Evolutionary conservation across 1,140 invertebrate species (phyloP).

Genomic region (Heliconius congener): DNA sequence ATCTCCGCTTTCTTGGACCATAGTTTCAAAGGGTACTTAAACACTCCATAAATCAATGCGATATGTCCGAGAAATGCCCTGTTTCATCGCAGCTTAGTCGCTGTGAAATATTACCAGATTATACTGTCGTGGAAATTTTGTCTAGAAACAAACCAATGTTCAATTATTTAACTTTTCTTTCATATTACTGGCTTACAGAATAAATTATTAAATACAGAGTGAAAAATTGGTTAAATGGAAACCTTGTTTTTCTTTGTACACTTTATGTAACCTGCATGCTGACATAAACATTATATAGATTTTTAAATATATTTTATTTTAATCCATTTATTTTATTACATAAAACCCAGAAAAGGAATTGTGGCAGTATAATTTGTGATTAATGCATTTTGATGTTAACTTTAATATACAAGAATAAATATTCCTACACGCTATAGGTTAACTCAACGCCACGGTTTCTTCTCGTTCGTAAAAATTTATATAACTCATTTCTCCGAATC

Average conservation of each 20-base stretch:
- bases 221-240: neutral
- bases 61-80: slow-evolving; percentile 72
- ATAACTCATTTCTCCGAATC: too few species aligned
- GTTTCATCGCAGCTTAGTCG: slow-evolving; percentile 69
- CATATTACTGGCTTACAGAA: neutral
- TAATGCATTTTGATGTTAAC: too few species aligned
- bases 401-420: too few species aligned
- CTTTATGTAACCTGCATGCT: too few species aligned
- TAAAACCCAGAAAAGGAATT: too few species aligned
- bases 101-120: slow-evolving; percentile 72
- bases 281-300: too few species aligned
- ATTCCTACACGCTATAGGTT: too few species aligned
- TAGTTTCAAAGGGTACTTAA: slow-evolving; percentile 77
- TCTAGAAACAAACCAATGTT: slow-evolving; percentile 28
- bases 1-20: slow-evolving; percentile 61
- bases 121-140: slow-evolving; percentile 44
- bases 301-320: too few species aligned
- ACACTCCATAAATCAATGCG: slow-evolving; percentile 76
- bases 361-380: too few species aligned
- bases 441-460: too few species aligned
- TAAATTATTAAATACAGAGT: neutral
- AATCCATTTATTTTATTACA: too few species aligned
- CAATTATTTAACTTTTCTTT: slow-evolving; percentile 17
- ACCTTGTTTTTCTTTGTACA: neutral
- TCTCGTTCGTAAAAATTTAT: too few species aligned